Evolutionary conservation across 2,888 invertebrate species (phyloP).

Genomic region (Carpatolechia fugitivella): DNA sequence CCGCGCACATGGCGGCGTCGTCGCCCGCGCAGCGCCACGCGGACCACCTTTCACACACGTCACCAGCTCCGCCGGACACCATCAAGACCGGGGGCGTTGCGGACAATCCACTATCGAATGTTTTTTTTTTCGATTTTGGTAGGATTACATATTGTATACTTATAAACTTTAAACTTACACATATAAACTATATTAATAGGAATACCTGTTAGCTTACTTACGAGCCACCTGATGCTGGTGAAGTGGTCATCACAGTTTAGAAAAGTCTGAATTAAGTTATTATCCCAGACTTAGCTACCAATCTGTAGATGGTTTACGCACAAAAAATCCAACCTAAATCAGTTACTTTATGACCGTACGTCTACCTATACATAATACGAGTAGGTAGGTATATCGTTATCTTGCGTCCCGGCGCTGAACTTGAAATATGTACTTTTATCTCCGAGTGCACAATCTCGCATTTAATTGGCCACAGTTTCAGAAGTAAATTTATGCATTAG

Average conservation of each 20-base stretch:
- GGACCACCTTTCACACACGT: conserved; percentile 9
- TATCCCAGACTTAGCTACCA: no score
- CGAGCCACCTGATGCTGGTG: no score
- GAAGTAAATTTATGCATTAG: conserved; percentile 7
- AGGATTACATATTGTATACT: neutral
- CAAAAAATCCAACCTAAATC: no score
- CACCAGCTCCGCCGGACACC: neutral
- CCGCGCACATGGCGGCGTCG: conserved; percentile 26
- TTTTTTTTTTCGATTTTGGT: neutral
- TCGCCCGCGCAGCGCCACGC: conserved; percentile 39
- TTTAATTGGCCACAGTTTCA: conserved; percentile 1
- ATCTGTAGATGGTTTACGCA: no score
- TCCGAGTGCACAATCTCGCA: neutral
- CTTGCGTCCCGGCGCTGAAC: neutral
- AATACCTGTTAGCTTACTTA: no score
- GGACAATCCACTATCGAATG: neutral
- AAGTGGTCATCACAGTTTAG: no score
- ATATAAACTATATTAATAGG: no score
- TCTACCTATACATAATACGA: no score
- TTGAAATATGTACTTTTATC: neutral
- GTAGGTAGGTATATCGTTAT: no score
- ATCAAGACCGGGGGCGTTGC: neutral
- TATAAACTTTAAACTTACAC: no score
- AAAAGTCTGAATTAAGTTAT: no score
- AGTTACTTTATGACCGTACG: no score